Conservation (phyloP, 2,797 vertebrate genomes). For the Coccyzus lansbergi region DNA sequence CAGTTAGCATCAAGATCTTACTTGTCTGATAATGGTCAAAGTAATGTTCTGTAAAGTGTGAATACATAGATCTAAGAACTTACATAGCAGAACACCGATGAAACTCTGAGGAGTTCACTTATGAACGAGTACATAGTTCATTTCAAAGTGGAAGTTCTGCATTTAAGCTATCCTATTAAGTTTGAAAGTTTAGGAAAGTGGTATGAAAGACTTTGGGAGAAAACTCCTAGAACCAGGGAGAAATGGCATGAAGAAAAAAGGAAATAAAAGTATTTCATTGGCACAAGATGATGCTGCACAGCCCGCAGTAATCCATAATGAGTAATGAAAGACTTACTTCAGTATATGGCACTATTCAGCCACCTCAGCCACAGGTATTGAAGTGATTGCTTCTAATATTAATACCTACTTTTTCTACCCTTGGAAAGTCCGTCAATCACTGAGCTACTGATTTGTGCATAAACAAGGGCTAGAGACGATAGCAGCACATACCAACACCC, state of each 20-base stretch:
- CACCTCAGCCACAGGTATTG: background rate
- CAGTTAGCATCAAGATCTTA: background rate
- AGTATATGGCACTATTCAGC: background rate
- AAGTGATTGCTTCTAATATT: background rate
- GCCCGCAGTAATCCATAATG: background rate
- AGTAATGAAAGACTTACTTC: background rate
- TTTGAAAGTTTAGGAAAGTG: background rate
- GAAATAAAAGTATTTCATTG: background rate
- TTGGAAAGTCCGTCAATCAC: background rate
- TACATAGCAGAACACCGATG: background rate
- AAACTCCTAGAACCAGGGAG: background rate
- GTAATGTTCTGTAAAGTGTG: background rate
- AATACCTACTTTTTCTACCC: background rate
- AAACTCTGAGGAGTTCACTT: background rate
- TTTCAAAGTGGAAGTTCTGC: background rate
- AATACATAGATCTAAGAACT: background rate
- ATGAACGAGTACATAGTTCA: accelerated
- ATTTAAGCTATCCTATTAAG: background rate
- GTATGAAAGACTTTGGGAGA: background rate
- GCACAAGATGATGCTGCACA: background rate
- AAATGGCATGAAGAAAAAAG: accelerated
- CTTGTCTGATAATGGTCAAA: background rate
- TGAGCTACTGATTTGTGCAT: background rate
- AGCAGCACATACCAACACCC: accelerated
- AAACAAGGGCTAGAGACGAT: background rate